Evolutionary conservation across 2,888 invertebrate genomes (phyloP).

Genomic region (Sialis fuliginosa): DNA sequence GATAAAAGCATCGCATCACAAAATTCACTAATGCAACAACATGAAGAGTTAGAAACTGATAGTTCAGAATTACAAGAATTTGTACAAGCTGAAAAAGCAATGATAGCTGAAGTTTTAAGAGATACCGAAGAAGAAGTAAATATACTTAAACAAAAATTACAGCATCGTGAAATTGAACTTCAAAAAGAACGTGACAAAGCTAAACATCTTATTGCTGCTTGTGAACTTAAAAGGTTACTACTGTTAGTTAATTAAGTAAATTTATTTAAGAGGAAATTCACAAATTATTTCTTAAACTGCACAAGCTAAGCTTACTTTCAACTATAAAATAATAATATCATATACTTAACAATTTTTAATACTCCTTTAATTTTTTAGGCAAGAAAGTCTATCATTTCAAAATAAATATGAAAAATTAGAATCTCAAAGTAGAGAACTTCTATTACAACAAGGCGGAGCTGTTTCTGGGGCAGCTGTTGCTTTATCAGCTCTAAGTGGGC

Average conservation of each 20-base stretch:
- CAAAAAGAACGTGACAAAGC: slow-evolving; percentile 55
- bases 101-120: slow-evolving; percentile 58
- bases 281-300: neutral
- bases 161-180: slow-evolving; percentile 34
- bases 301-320: neutral
- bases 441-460: slow-evolving; percentile 49
- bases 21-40: slow-evolving; percentile 49
- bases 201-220: slow-evolving; percentile 57
- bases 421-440: slow-evolving; percentile 39
- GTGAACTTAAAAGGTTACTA: slow-evolving; percentile 54
- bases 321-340: too few relatives aligned
- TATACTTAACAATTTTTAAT: too few relatives aligned
- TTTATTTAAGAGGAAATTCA: slow-evolving; percentile 16
- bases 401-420: slow-evolving; percentile 45
- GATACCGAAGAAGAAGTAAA: slow-evolving; percentile 53
- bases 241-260: too few relatives aligned
- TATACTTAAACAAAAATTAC: slow-evolving; percentile 21
- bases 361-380: slow-evolving; percentile 21
- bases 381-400: slow-evolving; percentile 47
- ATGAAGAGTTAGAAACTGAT: slow-evolving; percentile 62
- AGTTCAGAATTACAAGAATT: slow-evolving; percentile 75
- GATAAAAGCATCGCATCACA: slow-evolving; percentile 49
- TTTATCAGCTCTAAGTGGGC: slow-evolving; percentile 44
- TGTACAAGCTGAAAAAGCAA: slow-evolving; percentile 67
- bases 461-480: slow-evolving; percentile 52